Conservation (phyloP, 2,113 vertebrate genomes). For the Ptyas mucosa region DNA sequence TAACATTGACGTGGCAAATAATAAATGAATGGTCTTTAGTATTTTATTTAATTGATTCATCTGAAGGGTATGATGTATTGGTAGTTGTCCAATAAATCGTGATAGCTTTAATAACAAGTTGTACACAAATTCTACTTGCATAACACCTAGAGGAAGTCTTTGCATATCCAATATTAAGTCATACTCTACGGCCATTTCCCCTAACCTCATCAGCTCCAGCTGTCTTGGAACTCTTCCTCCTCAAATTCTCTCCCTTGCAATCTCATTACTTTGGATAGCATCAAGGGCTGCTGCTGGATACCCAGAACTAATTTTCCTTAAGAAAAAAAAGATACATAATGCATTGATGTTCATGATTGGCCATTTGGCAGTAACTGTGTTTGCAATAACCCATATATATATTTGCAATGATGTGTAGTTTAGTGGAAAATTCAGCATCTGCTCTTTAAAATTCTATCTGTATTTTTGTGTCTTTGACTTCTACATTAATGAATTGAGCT, state of each 20-base stretch:
- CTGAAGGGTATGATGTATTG: background rate
- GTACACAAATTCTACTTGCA: background rate
- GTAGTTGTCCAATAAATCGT: slow-evolving; percentile 31
- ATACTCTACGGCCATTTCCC: background rate
- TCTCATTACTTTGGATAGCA: background rate
- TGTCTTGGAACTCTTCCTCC: background rate
- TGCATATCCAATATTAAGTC: background rate
- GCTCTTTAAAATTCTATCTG: background rate
- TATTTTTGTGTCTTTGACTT: background rate
- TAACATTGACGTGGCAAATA: background rate
- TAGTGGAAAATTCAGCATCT: background rate
- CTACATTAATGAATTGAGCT: background rate
- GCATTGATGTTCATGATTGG: background rate
- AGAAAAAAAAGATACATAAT: background rate
- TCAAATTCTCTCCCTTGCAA: background rate
- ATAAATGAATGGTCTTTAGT: background rate
- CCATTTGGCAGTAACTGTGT: background rate
- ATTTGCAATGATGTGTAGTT: background rate
- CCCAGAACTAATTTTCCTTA: background rate
- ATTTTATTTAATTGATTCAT: background rate
- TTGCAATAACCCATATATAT: background rate
- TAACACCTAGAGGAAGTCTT: slow-evolving; percentile 19
- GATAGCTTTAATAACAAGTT: slow-evolving; percentile 35
- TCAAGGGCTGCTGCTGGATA: background rate
- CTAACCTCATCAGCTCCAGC: background rate